These are phyloP conservation scores for Agrypnus murinus DNA, from an alignment of 2,888 invertebrate species.

Conservation along the genomic window DNA sequence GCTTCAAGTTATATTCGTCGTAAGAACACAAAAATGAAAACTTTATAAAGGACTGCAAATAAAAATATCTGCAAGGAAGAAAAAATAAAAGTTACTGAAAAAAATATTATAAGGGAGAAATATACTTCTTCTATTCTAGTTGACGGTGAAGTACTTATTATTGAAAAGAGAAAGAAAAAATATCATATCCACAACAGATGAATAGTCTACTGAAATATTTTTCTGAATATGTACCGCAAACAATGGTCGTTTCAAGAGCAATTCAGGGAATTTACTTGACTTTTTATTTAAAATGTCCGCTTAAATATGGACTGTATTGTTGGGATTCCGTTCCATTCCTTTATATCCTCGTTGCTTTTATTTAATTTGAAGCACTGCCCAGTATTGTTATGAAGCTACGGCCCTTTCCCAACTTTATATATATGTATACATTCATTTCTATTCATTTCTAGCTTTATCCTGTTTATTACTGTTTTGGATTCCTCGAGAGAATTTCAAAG, in stretches of 20 bases:
- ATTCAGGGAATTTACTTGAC: conserved; percentile 24
- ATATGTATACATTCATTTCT: conserved; percentile 28
- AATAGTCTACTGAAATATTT: conserved; percentile 4
- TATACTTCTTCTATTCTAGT: neutral
- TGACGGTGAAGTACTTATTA: neutral
- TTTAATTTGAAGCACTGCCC: conserved; percentile 51
- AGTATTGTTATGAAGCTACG: conserved; percentile 33
- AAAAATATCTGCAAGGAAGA: too few relatives aligned
- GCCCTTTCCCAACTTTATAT: conserved; percentile 30
- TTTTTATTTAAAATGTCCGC: conserved; percentile 26
- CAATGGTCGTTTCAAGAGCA: conserved; percentile 18
- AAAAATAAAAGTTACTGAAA: conserved; percentile 4
- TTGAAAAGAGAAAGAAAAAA: too few relatives aligned
- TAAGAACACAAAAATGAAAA: too few relatives aligned
- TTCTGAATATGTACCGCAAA: conserved; percentile 13
- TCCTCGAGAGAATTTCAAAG: conserved; percentile 23
- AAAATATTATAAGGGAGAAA: conserved; percentile 4
- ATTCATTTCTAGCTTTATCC: conserved; percentile 45
- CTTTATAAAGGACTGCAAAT: too few relatives aligned
- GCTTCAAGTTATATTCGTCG: neutral
- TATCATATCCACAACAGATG: conserved; percentile 4
- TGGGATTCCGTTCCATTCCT: conserved; percentile 28
- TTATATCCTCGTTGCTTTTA: conserved; percentile 47
- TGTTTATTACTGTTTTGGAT: conserved; percentile 49
- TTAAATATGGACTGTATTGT: conserved; percentile 27